Evolutionary conservation across 2,888 invertebrate species (phyloP), one percentile per base, ranked within the genome.

Genomic region (Dysmachus trigonus): DNA sequence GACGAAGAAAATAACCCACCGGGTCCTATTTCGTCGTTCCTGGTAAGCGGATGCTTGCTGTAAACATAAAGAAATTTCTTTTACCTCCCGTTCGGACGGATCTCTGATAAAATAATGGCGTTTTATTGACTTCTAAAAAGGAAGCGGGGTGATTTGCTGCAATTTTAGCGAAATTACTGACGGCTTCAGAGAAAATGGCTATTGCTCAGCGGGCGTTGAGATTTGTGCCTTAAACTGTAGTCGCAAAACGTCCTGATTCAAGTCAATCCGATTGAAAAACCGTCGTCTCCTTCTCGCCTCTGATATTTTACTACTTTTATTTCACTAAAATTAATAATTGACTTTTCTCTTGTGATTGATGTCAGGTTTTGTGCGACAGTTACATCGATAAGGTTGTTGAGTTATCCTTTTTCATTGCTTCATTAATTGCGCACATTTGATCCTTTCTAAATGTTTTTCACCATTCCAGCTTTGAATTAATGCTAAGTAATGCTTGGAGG

Each of bases 1-100:
- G 30, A 71, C 72, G 72, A 72, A n/a, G 83, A 83, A 83, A 83
- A 83, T 83, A 83, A 83, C 83, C 83, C 72, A 83, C 6, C 27
- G 83, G 72, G 83, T 72, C 72, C 83, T 72, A 41, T 72, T 83
- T 71, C 41, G 27, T 62, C 62, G 22, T 51, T 41, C 71, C 30
- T 72, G 35, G 71, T 83, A 72, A 81, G 53, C 82, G 82, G 83
- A 35, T 72, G 71, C 72, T 72, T 72, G 72, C 41, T 72, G 15
- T 7, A 38, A 72, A 35, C 72, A 83, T 72, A 83, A 83, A 71
- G 83, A 83, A 72, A 72, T 83, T 83, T 72, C 83, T 72, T n/a
- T n/a, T 72, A 41, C 27, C 38, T 35, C 71, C 30, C 71, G 41
- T 30, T 35, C 27, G 72, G 33, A 41, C 72, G 83, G 72, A 83